Percentiles rank a stretch among this genome's conserved stretches.
Conservation (phyloP, 2,113 vertebrate genomes). For the Tychaedon coryphoeus region DNA sequence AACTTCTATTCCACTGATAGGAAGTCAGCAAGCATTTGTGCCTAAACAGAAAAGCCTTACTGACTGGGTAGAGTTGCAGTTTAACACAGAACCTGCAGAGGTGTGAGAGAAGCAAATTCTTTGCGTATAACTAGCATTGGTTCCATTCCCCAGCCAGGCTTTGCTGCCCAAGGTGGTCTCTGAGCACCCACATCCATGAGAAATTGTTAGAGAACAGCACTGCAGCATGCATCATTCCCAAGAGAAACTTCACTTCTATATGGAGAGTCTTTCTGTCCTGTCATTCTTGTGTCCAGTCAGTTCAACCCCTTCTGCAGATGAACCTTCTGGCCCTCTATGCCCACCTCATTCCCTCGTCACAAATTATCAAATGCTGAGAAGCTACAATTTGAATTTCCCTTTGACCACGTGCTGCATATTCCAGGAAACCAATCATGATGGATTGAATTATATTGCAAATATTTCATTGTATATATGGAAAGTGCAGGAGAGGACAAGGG, state of each 20-base stretch:
- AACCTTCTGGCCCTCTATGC: not conserved
- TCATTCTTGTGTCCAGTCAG: accelerated
- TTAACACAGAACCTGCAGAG: too few species aligned
- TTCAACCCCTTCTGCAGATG: accelerated
- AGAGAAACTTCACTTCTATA: not conserved
- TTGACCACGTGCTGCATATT: not conserved
- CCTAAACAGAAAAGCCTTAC: not conserved
- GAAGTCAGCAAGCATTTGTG: not conserved
- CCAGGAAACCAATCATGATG: not conserved
- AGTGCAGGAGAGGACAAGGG: not conserved
- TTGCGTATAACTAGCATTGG: accelerated
- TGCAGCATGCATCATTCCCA: not conserved
- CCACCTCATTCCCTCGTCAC: not conserved
- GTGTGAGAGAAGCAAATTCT: accelerated
- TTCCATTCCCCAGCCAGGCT: not conserved
- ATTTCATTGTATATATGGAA: not conserved
- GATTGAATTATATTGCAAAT: not conserved
- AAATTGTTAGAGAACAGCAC: accelerated
- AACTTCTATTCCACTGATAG: not conserved
- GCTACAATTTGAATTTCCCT: not conserved
- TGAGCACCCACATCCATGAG: accelerated
- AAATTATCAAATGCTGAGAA: not conserved
- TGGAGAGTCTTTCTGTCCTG: not conserved
- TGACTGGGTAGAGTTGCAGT: not conserved
- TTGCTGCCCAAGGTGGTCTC: not conserved